These are phyloP conservation scores for Melanotaenia nigrans DNA, from an alignment of 2,797 vertebrate species.

Conservation along the genomic window DNA sequence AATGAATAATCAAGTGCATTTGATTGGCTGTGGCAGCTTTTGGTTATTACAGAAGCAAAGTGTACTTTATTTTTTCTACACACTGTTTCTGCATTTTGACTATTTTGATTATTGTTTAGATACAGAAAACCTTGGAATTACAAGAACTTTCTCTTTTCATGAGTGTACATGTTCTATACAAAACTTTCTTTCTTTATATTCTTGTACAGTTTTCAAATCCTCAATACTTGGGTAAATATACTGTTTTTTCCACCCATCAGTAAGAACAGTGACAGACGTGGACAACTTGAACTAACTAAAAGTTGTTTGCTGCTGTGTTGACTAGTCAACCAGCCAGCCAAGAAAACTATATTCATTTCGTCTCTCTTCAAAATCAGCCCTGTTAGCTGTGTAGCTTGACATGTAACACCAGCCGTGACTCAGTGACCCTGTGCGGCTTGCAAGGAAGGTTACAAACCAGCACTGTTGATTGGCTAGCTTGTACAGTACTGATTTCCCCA, in stretches of 20 bases:
- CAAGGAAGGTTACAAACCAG: slow-evolving; percentile 51
- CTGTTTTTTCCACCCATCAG: not conserved
- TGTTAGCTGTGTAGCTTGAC: slow-evolving; percentile 46
- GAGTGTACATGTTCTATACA: not conserved
- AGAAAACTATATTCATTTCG: slow-evolving; percentile 39
- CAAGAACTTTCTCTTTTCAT: not conserved
- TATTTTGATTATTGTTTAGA: not conserved
- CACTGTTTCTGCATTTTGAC: not conserved
- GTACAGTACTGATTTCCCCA: slow-evolving; percentile 71
- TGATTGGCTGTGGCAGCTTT: not conserved
- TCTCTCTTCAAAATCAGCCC: slow-evolving; percentile 31
- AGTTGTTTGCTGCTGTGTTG: slow-evolving; percentile 30
- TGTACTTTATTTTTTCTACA: not conserved
- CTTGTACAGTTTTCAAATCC: not conserved
- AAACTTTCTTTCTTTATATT: not conserved
- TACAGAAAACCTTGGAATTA: not conserved
- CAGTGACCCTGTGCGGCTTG: slow-evolving; percentile 57
- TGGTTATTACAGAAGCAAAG: not conserved
- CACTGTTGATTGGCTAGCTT: slow-evolving; percentile 60
- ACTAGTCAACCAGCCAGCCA: slow-evolving; percentile 37
- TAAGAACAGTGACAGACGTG: slow-evolving; percentile 7
- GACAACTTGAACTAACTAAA: slow-evolving; percentile 17
- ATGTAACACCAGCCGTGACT: slow-evolving; percentile 52
- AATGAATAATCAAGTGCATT: not conserved
- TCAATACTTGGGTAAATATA: not conserved